These are phyloP conservation scores for Tiliacea aurago DNA, from an alignment of 2,888 invertebrate genomes.

Conservation along the genomic window DNA sequence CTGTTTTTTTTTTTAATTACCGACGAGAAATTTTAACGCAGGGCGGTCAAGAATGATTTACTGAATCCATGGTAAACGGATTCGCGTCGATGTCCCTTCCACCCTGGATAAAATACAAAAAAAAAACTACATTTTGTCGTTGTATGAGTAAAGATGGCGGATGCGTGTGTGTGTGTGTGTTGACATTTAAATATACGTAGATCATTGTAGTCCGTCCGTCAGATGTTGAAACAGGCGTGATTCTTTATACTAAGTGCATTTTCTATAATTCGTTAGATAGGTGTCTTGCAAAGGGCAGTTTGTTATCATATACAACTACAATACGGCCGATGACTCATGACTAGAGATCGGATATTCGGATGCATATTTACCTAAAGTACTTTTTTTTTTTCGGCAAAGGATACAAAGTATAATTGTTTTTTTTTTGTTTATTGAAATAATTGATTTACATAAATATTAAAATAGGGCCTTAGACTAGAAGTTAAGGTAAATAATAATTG, in stretches of 20 bases:
- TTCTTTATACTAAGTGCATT: slow-evolving; percentile 46
- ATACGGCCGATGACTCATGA: neutral
- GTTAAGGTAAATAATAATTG: too few species aligned
- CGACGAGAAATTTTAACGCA: too few species aligned
- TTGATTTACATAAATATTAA: too few species aligned
- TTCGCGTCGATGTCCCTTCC: too few species aligned
- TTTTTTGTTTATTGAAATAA: too few species aligned
- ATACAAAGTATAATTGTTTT: too few species aligned
- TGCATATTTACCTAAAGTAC: too few species aligned
- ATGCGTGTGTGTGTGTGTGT: slow-evolving; percentile 34
- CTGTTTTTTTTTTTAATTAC: too few species aligned
- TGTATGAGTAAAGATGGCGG: slow-evolving; percentile 33
- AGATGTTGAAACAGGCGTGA: slow-evolving; percentile 54
- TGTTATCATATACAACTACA: neutral
- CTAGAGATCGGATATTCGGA: neutral
- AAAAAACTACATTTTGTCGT: slow-evolving; percentile 20
- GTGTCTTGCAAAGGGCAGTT: slow-evolving; percentile 19
- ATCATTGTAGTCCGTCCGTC: slow-evolving; percentile 79
- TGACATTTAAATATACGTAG: slow-evolving; percentile 69
- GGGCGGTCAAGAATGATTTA: too few species aligned
- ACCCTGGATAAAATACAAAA: slow-evolving; percentile 35
- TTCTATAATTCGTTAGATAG: slow-evolving; percentile 29
- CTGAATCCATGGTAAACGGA: too few species aligned
- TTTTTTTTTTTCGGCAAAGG: too few species aligned
- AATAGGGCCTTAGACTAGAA: too few species aligned